Evolutionary conservation across 2,797 vertebrate genomes (phyloP).

Genomic region (Macroramphosus scolopax): DNA sequence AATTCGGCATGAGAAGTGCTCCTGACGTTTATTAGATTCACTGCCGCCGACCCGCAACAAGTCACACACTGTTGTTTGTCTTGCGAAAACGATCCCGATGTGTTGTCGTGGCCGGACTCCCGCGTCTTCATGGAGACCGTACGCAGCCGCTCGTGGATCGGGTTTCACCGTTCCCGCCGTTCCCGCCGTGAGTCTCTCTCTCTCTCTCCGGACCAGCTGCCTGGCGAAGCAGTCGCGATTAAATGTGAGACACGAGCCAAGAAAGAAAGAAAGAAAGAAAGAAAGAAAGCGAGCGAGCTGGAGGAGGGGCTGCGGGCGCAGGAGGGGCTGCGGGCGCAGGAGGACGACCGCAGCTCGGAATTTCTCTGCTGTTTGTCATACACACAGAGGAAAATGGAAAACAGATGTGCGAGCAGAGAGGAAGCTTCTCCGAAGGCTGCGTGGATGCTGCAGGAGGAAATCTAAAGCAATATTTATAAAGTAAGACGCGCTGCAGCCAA

Average conservation of each 20-base stretch:
- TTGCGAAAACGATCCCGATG: slow-evolving; percentile 17
- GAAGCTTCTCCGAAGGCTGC: too few relatives aligned
- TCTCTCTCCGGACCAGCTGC: slow-evolving; percentile 66
- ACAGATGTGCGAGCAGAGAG: slow-evolving; percentile 74
- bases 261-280: too few relatives aligned
- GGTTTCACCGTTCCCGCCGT: slow-evolving; percentile 51
- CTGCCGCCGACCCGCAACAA: slow-evolving; percentile 23
- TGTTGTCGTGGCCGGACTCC: slow-evolving; percentile 27
- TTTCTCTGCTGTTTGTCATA: slow-evolving; percentile 82
- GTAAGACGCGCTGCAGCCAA: slow-evolving; percentile 24
- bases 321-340: slow-evolving; percentile 61
- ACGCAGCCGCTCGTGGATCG: slow-evolving; percentile 57
- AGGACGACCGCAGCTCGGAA: slow-evolving; percentile 75
- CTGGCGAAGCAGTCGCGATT: slow-evolving; percentile 78
- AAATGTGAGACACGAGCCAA: slow-evolving; percentile 80
- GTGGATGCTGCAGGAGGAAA: slow-evolving; percentile 47
- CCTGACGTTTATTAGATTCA: slow-evolving; percentile 19
- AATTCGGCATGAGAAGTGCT: slow-evolving; percentile 48
- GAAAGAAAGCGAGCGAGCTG: too few relatives aligned
- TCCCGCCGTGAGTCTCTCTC: slow-evolving; percentile 37
- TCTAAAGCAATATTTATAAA: slow-evolving; percentile 52
- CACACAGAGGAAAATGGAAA: slow-evolving; percentile 80
- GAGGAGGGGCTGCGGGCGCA: slow-evolving; percentile 61
- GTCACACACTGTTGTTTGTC: slow-evolving; percentile 14
- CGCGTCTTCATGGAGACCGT: slow-evolving; percentile 51